Evolutionary conservation across 1,140 invertebrate genomes (phyloP).

Genomic region (Cardiocondyla obscurior): DNA sequence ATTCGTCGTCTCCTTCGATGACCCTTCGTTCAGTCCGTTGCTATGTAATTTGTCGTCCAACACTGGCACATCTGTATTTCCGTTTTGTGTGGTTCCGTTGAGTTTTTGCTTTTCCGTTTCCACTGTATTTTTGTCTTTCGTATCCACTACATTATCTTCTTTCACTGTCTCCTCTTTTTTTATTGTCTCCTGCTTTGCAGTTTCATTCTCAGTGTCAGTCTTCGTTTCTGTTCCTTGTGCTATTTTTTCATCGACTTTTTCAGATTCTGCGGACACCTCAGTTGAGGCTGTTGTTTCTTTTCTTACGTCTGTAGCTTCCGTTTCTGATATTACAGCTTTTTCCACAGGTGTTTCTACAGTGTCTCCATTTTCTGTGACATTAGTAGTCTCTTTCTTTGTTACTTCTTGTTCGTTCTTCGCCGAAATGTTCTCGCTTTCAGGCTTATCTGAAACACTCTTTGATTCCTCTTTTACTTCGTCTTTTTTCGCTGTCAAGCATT

Average conservation of each 20-base stretch:
- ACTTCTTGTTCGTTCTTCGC: conserved; percentile 52
- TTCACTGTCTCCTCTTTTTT: conserved; percentile 57
- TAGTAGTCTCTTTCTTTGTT: conserved; percentile 13
- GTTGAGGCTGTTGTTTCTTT: conserved; percentile 33
- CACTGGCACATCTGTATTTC: conserved; percentile 64
- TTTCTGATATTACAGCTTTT: conserved; percentile 37
- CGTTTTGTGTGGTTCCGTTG: conserved; percentile 74
- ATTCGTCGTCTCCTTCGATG: conserved; percentile 67
- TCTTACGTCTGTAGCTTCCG: conserved; percentile 51
- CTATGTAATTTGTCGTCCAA: conserved; percentile 73
- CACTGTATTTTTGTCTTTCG: conserved; percentile 61
- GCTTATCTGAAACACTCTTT: conserved; percentile 17
- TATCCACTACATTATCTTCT: conserved; percentile 58
- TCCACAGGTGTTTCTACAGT: conserved; percentile 41
- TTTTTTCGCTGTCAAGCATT: conserved; percentile 56
- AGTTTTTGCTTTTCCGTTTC: conserved; percentile 71
- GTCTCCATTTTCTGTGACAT: conserved; percentile 58
- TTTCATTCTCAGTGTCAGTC: conserved; percentile 51
- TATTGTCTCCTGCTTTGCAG: conserved; percentile 55
- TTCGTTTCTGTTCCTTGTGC: conserved; percentile 37
- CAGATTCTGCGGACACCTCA: conserved; percentile 38
- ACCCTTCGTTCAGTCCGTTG: conserved; percentile 75
- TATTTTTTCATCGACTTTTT: conserved; percentile 60
- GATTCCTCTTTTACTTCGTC: conserved; percentile 62
- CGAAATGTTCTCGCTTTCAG: conserved; percentile 50